Conservation (phyloP, 2,113 vertebrate genomes). For the Labeo rohita region DNA sequence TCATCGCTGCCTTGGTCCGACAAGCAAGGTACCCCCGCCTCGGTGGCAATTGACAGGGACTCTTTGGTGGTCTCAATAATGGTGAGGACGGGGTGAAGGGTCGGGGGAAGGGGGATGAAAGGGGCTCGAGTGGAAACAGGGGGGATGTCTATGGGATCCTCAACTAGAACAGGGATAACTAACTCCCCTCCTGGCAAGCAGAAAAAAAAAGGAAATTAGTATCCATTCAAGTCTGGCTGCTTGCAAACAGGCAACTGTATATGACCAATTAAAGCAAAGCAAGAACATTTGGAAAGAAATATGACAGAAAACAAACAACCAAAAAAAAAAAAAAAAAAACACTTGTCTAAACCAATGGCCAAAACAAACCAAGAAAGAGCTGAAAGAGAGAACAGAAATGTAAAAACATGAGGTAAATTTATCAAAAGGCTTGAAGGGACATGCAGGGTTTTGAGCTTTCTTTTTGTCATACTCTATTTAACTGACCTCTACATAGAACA, state of each 20-base stretch:
- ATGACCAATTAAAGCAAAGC: conserved; percentile 58
- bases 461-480: neutral
- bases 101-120: conserved; percentile 94
- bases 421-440: conserved; percentile 81
- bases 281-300: conserved; percentile 51
- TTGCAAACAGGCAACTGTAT: conserved; percentile 58
- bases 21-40: conserved; percentile 99
- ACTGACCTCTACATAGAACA: neutral
- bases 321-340: conserved; percentile 22
- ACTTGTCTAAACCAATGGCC: conserved; percentile 68
- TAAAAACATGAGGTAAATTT: conserved; percentile 69
- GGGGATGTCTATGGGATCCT: conserved; percentile 98
- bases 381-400: conserved; percentile 65
- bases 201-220: conserved; percentile 64
- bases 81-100: conserved; percentile 97
- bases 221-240: neutral
- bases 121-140: conserved; percentile 96
- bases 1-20: conserved; percentile 99
- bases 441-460: conserved; percentile 69
- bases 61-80: conserved; percentile 99
- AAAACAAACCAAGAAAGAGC: conserved; percentile 69
- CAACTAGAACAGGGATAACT: conserved; percentile 97
- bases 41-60: conserved; percentile 98
- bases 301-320: neutral
- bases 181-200: conserved; percentile 95